A percentile compares a stretch with the other conserved stretches of the same genome.
phyloP scores from a whole-genome alignment of 2,797 vertebrate genomes.

The Synanceia verrucosa region DNA sequence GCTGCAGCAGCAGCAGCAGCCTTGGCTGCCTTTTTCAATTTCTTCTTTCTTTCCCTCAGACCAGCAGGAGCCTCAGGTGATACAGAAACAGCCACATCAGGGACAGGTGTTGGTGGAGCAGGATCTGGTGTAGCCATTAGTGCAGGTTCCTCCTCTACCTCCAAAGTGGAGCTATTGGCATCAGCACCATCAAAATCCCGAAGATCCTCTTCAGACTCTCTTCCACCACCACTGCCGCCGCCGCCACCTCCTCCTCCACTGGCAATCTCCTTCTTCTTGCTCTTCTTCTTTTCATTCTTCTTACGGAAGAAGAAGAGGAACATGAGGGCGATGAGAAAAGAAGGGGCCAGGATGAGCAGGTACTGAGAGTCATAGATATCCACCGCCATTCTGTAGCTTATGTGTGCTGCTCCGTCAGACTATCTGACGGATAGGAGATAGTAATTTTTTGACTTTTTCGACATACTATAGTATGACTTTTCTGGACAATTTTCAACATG shows the following conservation, averaged over 20 bases:
- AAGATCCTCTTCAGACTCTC: conserved; percentile 92
- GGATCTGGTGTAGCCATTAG: conserved; percentile 64
- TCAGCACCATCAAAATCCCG: conserved; percentile 89
- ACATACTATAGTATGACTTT: too few species aligned
- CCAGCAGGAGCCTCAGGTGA: conserved; percentile 73
- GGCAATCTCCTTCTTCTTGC: conserved; percentile 93
- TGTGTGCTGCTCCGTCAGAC: too few species aligned
- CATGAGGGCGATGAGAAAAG: conserved; percentile 93
- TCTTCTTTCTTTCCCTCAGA: conserved; percentile 93
- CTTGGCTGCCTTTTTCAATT: conserved; percentile 91
- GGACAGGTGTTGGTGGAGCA: conserved; percentile 51
- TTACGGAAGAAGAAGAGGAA: conserved; percentile 99
- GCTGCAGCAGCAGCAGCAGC: conserved; percentile 53
- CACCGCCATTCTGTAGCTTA: conserved; percentile 89
- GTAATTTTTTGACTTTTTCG: too few species aligned
- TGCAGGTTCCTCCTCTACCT: conserved; percentile 81
- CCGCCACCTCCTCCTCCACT: conserved; percentile 84
- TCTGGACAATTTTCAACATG: too few species aligned
- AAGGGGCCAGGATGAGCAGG: conserved; percentile 94
- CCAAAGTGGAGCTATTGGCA: conserved; percentile 69
- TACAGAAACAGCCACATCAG: conserved; percentile 50
- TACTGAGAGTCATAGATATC: conserved; percentile 97
- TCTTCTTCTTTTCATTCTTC: conserved; percentile 96
- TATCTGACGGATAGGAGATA: too few species aligned
- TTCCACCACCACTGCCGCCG: conserved; percentile 85